phyloP scores from a whole-genome alignment of 2,797 vertebrate genomes.

The Gadopsis marmoratus region DNA sequence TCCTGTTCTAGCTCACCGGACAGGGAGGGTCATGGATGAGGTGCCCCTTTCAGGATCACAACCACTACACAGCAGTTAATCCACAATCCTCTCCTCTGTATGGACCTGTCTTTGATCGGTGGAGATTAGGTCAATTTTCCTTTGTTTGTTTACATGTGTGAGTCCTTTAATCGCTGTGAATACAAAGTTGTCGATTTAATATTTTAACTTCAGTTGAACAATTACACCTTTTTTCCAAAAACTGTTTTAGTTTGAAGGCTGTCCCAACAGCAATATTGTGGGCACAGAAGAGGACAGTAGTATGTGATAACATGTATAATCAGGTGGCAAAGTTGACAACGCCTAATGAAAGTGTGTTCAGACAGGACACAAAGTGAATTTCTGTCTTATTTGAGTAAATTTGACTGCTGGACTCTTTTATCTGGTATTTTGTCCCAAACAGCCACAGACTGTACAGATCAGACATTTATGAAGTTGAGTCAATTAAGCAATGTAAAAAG shows the following conservation, averaged over 20 bases:
- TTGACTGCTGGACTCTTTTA: no score
- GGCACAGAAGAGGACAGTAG: neutral
- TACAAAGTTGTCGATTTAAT: neutral
- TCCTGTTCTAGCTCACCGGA: slow-evolving; percentile 74
- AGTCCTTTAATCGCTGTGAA: neutral
- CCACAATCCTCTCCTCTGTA: slow-evolving; percentile 58
- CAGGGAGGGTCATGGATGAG: slow-evolving; percentile 75
- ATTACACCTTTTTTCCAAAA: neutral
- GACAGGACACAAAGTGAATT: no score
- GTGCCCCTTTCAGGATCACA: slow-evolving; percentile 67
- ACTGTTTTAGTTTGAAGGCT: neutral
- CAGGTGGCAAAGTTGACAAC: neutral
- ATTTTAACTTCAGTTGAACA: neutral
- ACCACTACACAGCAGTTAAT: slow-evolving; percentile 56
- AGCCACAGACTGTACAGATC: no score
- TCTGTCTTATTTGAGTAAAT: no score
- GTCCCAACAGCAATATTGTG: neutral
- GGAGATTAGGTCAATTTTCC: neutral
- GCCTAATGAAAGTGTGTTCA: no score
- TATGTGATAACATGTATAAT: neutral
- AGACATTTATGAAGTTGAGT: no score
- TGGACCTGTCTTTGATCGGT: neutral
- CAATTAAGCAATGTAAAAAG: no score
- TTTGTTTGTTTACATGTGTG: neutral
- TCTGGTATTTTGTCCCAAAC: no score